Conservation (phyloP, 2,113 vertebrate genomes). For the Phalacrocorax carbo region DNA sequence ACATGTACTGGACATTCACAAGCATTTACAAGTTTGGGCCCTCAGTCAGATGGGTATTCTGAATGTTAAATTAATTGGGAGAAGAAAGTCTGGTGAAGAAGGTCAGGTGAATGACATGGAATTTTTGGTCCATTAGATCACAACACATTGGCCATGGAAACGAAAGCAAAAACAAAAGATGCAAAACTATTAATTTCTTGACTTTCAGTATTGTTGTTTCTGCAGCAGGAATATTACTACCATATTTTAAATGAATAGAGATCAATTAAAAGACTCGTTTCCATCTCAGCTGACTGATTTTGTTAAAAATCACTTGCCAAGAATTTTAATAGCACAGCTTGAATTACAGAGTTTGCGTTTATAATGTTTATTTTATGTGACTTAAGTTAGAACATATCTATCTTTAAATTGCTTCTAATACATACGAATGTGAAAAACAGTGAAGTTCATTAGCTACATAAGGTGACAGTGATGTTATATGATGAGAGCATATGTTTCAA, state of each 20-base stretch:
- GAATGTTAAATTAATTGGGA: not conserved
- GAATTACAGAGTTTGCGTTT: not conserved
- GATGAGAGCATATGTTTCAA: not conserved
- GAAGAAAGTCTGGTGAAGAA: not conserved
- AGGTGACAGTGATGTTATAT: not conserved
- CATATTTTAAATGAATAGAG: not conserved
- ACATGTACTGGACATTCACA: not conserved
- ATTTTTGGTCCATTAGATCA: not conserved
- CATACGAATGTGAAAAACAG: not conserved
- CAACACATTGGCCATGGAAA: not conserved
- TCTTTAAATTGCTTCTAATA: not conserved
- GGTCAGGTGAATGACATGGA: not conserved
- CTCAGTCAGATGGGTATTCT: not conserved
- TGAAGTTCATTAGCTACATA: not conserved
- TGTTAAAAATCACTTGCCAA: not conserved
- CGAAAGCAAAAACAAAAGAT: not conserved
- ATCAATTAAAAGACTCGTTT: not conserved
- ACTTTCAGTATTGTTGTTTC: not conserved
- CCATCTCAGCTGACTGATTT: not conserved
- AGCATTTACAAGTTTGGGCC: not conserved
- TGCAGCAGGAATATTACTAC: not conserved
- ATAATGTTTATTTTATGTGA: not conserved
- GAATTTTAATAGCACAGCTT: not conserved
- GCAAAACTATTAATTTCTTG: not conserved
- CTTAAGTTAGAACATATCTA: not conserved